phyloP scores from a whole-genome alignment of 2,113 vertebrate species.

The Heterochromis multidens region DNA sequence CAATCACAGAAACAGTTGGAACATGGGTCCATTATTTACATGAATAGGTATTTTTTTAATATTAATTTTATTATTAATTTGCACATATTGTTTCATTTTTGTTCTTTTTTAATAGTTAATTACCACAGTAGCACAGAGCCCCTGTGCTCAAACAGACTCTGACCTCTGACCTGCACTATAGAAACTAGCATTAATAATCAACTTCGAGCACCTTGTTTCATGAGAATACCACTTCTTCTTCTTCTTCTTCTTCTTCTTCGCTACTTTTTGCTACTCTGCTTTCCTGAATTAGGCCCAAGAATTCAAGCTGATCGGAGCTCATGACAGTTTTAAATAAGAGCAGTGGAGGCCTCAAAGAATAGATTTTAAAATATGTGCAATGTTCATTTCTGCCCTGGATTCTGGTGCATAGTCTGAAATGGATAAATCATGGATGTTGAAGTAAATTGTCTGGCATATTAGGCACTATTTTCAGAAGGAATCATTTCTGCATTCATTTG shows the following conservation, averaged over 20 bases:
- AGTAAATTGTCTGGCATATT: not conserved
- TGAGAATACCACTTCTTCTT: too few species aligned
- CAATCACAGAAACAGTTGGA: not conserved
- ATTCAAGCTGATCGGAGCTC: not conserved
- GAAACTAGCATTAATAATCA: too few species aligned
- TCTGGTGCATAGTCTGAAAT: not conserved
- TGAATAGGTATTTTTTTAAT: too few species aligned
- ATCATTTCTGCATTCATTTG: fast-evolving
- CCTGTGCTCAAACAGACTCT: too few species aligned
- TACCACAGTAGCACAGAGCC: too few species aligned
- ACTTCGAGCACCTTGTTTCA: too few species aligned
- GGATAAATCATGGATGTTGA: not conserved
- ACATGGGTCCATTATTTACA: too few species aligned
- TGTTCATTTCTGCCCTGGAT: not conserved
- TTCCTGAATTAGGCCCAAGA: fast-evolving
- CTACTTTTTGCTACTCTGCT: too few species aligned
- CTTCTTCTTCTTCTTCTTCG: too few species aligned
- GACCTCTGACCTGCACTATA: too few species aligned
- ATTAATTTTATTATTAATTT: not conserved
- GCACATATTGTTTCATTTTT: fast-evolving
- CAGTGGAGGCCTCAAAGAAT: not conserved
- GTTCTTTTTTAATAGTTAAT: not conserved
- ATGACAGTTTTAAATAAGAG: not conserved
- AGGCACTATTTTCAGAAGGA: not conserved
- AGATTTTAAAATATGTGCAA: not conserved